Evolutionary conservation across 2,888 invertebrate species (phyloP).

Genomic region (Pandemis corylana): DNA sequence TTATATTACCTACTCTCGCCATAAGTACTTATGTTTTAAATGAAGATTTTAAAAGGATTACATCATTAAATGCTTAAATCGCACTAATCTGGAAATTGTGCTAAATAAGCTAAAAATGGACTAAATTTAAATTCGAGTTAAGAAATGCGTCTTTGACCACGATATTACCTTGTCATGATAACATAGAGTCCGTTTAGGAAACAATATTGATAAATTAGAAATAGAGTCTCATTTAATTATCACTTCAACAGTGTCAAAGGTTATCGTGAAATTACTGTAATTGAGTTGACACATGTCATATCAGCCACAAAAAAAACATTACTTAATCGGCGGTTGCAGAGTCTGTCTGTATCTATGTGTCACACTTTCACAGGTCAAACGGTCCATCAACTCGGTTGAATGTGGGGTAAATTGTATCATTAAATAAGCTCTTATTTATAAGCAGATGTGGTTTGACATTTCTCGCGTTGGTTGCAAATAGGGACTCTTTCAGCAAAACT

Average conservation of each 20-base stretch:
- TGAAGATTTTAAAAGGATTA: too few relatives aligned
- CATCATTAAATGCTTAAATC: too few relatives aligned
- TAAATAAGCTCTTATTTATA: neutral
- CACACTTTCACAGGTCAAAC: conserved; percentile 2
- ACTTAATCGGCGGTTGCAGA: neutral
- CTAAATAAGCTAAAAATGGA: too few relatives aligned
- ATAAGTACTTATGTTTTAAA: too few relatives aligned
- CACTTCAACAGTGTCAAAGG: conserved; percentile 6
- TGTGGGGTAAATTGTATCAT: neutral
- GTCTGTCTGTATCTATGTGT: neutral
- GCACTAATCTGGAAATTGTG: too few relatives aligned
- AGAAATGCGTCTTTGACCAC: too few relatives aligned
- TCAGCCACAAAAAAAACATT: neutral
- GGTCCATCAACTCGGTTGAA: neutral
- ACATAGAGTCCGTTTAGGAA: neutral
- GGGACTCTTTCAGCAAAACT: neutral
- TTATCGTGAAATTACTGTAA: conserved; percentile 5
- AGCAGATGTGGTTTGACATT: neutral
- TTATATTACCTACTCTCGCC: too few relatives aligned
- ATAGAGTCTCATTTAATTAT: neutral
- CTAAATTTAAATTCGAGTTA: too few relatives aligned
- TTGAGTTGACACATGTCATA: conserved; percentile 1
- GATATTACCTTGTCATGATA: neutral
- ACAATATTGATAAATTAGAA: neutral
- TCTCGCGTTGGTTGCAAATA: neutral